Base-by-base conservation (phyloP, 2,888 invertebrate genomes). In the Drosophila kuntzei region DNA sequence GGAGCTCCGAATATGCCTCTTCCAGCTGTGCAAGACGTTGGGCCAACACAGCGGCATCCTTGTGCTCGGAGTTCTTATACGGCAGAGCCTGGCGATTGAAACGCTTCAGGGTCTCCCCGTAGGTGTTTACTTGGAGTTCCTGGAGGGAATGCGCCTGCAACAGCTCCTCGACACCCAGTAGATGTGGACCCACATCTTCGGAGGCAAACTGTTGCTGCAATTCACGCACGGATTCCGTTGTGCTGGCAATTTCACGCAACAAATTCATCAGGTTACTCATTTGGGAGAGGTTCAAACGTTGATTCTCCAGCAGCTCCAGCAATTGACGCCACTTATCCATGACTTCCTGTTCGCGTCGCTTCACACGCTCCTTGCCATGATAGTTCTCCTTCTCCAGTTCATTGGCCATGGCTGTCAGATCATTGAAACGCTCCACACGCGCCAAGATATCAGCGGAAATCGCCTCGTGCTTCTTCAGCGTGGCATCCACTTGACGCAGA, bases 391-490 rank as follows among this genome's bases (percentile, higher is more conserved):
- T 94, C 25, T 97, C 96, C 57, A 99, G 93, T 90, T 99, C 98
- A 51, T 96, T 95, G 2, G 98, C 97, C 97, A 99, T 98, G 57
- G 96, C 96, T 0, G 97, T 97, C 46, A 99, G 94, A 92, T 98
- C 97, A 82, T 97, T 96, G 91, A 99, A 98, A 9, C 99, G 95
- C 91, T 99, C 98, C 89, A 98, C 97, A 61, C 96, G 94, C 12
- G 99, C 98, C 57, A 98, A 93, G 60, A 99, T 99, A 91, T 99
- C 99, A 0, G 99, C 98, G 69, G 97, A 97, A 72, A 99, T 98
- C 14, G 99, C 99, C 92, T 99, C 99, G 91, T 99, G 99, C 90
- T 99, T 99, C 93, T 99, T 99, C 39, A 99, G 95, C 0, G 98
- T 98, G 1, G 99, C 99, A 91, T 99, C 99, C 0, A 99, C 98